Percentiles rank a stretch among this genome's conserved stretches.
Evolutionary conservation across 2,797 vertebrate genomes (phyloP).

Genomic region (Pseudotriccus pelzelni): DNA sequence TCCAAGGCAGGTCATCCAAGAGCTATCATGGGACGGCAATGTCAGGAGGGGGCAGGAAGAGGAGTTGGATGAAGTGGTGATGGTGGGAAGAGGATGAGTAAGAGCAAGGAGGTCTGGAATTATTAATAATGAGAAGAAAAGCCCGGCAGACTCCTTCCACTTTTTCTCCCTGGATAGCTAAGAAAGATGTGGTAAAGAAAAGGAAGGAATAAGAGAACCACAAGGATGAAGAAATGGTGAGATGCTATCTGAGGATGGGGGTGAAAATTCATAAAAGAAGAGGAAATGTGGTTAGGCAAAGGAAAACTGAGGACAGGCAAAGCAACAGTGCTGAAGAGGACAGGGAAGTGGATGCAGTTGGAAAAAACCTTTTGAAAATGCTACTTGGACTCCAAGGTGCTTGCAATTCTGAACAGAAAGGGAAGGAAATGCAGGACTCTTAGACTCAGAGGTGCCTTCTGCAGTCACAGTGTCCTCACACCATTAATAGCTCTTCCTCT

Average conservation of each 20-base stretch:
- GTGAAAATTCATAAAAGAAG: background rate
- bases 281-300: background rate
- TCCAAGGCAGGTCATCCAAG: background rate
- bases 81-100: background rate
- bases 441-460: background rate
- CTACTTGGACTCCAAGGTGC: background rate
- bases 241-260: background rate
- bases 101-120: background rate
- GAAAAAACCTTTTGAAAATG: background rate
- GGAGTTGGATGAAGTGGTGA: background rate
- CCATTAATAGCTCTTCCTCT: background rate
- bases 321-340: background rate
- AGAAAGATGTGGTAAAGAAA: background rate
- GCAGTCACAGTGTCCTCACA: background rate
- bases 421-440: background rate
- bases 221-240: background rate
- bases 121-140: background rate
- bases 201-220: background rate
- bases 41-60: background rate
- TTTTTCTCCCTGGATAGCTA: background rate
- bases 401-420: background rate
- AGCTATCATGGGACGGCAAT: background rate
- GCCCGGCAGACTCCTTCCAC: background rate
- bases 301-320: background rate
- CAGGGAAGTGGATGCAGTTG: background rate